A percentile compares a stretch with the other conserved stretches of the same genome.
Evolutionary conservation across 23 tunicate species (phyloP).

Genomic region (Halocynthia roretzi): DNA sequence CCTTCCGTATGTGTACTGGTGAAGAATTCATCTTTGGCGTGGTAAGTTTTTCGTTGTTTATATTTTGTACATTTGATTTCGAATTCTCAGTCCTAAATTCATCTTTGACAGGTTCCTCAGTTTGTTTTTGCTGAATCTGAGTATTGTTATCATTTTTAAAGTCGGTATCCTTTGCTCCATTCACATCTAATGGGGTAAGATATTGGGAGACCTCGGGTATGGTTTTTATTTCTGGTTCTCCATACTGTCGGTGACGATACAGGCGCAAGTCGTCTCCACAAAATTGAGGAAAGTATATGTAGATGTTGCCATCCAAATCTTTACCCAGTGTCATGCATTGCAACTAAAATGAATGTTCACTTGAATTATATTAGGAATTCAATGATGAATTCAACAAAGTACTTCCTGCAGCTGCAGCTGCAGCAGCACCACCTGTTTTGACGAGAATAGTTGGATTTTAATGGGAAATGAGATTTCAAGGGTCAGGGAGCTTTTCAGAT

Average conservation of each 20-base stretch:
- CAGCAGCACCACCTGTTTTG: conserved; percentile 31
- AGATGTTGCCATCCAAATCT: conserved; percentile 47
- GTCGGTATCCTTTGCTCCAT: neutral
- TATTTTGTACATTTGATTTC: neutral
- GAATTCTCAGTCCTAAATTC: neutral
- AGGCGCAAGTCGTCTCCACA: conserved; percentile 69
- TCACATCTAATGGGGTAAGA: neutral
- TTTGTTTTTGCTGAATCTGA: no score
- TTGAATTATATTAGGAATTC: neutral
- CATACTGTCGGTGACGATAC: conserved; percentile 51
- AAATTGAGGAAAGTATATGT: conserved; percentile 83
- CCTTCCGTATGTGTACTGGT: no score
- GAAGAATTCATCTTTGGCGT: no score
- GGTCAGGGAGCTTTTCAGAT: no score
- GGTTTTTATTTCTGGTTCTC: conserved; percentile 1
- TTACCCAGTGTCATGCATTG: conserved; percentile 57
- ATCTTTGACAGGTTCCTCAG: neutral
- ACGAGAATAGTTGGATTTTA: conserved; percentile 17
- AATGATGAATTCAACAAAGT: neutral
- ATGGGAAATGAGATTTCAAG: no score
- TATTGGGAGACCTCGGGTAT: conserved; percentile 12
- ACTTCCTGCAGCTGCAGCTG: conserved; percentile 10
- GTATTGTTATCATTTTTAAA: no score
- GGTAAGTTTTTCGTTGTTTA: neutral
- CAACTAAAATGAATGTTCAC: neutral